These are phyloP conservation scores for Torymus auratus DNA, from an alignment of 2,888 invertebrate species.

Conservation along the genomic window DNA sequence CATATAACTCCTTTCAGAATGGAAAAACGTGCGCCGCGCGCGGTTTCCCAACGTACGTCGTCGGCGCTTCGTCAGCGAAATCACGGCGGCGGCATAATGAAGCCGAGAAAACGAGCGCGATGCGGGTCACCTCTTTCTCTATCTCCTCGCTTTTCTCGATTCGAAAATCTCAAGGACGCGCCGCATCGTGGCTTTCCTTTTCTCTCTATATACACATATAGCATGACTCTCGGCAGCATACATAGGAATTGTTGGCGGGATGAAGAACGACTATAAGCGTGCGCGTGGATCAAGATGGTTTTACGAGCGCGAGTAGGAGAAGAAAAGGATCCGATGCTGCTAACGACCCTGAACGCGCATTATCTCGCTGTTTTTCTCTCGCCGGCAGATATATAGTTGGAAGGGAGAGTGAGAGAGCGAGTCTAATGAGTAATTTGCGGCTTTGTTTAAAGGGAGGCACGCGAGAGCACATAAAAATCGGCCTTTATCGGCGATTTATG, in stretches of 20 bases:
- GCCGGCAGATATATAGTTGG: no score
- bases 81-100: constrained; percentile 25
- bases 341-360: constrained; percentile 29
- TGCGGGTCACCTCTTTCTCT: constrained; percentile 13
- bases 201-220: not conserved
- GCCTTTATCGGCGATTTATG: constrained; percentile 21
- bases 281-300: not conserved
- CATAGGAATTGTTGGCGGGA: constrained; percentile 20
- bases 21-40: constrained; percentile 15
- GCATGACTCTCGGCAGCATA: not conserved
- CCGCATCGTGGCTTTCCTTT: not conserved
- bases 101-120: constrained; percentile 7
- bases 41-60: constrained; percentile 7
- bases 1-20: not conserved
- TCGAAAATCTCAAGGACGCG: constrained; percentile 26
- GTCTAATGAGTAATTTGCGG: constrained; percentile 3
- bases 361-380: not conserved
- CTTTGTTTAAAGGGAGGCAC: constrained; percentile 1
- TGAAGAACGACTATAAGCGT: not conserved
- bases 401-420: not conserved
- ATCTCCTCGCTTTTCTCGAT: constrained; percentile 11
- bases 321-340: not conserved
- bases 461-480: constrained; percentile 1
- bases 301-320: not conserved
- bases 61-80: constrained; percentile 34